These are phyloP conservation scores for Recurvirostra avosetta DNA, from an alignment of 2,113 vertebrate genomes.

Conservation along the genomic window DNA sequence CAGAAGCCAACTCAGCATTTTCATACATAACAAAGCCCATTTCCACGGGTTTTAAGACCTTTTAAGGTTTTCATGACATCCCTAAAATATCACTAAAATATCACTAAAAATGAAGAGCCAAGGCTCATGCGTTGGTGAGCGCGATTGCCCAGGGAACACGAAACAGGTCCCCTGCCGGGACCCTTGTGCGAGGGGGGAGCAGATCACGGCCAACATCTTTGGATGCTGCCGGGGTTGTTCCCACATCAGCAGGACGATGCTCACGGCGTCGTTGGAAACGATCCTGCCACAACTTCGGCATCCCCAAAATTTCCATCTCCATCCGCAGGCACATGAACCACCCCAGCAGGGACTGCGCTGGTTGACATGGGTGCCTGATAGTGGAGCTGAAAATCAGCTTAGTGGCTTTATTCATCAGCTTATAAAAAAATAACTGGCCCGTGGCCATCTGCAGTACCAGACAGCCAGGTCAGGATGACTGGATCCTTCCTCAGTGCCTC, in stretches of 20 bases:
- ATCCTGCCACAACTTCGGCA: background rate
- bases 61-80: background rate
- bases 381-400: background rate
- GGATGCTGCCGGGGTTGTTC: background rate
- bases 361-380: background rate
- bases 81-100: background rate
- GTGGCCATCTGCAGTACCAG: background rate
- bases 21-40: background rate
- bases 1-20: background rate
- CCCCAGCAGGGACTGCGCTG: too few relatives aligned
- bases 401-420: background rate
- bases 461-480: background rate
- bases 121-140: background rate
- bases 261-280: rapidly evolving
- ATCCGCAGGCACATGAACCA: background rate
- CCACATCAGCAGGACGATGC: background rate
- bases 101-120: background rate
- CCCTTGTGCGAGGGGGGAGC: background rate
- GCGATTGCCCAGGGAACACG: background rate
- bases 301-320: background rate
- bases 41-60: background rate
- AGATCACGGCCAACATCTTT: background rate
- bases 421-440: background rate
- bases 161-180: background rate
- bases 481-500: background rate